A percentile compares a stretch with the other conserved stretches of the same genome.
Conservation (phyloP, 2,797 vertebrate genomes). For the Dromococcyx pavoninus region DNA sequence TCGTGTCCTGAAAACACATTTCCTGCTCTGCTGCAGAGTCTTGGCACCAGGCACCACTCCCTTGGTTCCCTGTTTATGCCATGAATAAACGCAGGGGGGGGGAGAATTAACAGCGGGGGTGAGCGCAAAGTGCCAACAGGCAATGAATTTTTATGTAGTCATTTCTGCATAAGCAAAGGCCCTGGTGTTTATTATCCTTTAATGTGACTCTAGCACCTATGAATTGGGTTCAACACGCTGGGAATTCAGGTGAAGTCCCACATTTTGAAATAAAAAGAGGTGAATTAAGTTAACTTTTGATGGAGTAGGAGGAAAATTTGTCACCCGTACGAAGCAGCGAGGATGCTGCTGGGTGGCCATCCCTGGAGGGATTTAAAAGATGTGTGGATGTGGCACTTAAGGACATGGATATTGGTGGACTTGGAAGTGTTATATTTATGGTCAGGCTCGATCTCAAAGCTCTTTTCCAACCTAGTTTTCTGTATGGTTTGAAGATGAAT, state of each 20-base stretch:
- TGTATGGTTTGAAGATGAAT: background rate
- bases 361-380: background rate
- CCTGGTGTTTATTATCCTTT: background rate
- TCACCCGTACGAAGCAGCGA: rapidly evolving
- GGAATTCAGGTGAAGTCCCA: background rate
- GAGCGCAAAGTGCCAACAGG: rapidly evolving
- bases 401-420: background rate
- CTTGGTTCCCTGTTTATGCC: background rate
- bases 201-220: rapidly evolving
- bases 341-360: background rate
- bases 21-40: background rate
- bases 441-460: rapidly evolving
- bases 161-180: background rate
- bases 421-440: rapidly evolving
- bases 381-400: rapidly evolving
- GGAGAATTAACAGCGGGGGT: background rate
- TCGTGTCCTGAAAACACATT: background rate
- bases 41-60: background rate
- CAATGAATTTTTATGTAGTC: background rate
- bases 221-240: background rate
- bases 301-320: background rate
- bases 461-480: background rate
- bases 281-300: background rate
- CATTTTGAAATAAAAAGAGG: background rate
- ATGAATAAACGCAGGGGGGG: background rate